Base-by-base conservation (phyloP, 2,888 invertebrate genomes). In the Caenorhabditis sp. region DNA sequence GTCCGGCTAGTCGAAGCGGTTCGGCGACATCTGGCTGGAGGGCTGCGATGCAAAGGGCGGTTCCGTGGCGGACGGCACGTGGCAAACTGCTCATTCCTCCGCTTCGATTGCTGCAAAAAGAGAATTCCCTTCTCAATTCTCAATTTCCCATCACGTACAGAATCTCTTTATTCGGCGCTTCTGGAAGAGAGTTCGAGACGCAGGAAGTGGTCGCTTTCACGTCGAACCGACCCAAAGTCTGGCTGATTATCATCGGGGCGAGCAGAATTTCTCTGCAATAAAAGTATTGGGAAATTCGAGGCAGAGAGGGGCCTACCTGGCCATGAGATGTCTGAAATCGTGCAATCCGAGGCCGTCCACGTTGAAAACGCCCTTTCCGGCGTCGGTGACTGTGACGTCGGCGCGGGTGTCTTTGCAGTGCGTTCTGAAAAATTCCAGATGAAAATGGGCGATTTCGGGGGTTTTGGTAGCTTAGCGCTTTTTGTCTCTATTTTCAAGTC, bases 1-100 rank as follows among this genome's bases (percentile, higher is more conserved):
- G 68, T 50, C 88, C 87, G 41, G 86, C 87, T 87, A 88, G 68
- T 73, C 87, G 70, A 3, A 88, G 81, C 17, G 61, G 62, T 17
- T 86, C 84, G 27, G 62, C 66, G 8, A 56, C 65, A 30, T 85
- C 84, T 13, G 87, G 86, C 53, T 80, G 77, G n/a, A 88, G 73
- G 11, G 88, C 85, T 22, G 86, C 87, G n/a, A 88, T 53, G 22
- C 84, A 81, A 1, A 88, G 73, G 7, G 88, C 66, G 22, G 82
- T 70, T 11, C 82, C 88, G 58, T 86, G 86, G 22, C 88, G 78
- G 15, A 86, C 83, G n/a, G 85, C 84, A 9, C 87, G 70, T 7
- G 88, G 88, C 2, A 86, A 52, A 39, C 75, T 78, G 15, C 84
- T 82, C 27, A 77, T 63, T 55, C 88, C 88, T 11, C 83, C 83